Conservation (phyloP, 2,113 vertebrate species). For the Penelope pileata region DNA sequence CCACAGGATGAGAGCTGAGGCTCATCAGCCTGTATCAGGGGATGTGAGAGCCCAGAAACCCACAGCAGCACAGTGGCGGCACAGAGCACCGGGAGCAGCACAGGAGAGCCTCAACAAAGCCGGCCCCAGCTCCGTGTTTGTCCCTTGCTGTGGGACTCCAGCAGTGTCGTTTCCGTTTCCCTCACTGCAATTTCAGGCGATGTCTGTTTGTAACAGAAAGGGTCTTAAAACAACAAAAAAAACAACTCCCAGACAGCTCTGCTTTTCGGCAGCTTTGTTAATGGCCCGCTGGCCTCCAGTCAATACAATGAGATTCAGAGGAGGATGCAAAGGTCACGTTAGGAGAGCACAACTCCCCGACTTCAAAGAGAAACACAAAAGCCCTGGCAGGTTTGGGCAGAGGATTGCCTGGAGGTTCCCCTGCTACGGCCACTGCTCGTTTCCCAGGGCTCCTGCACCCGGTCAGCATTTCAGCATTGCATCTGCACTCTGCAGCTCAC, state of each 20-base stretch:
- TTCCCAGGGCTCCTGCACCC: neutral
- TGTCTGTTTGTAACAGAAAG: neutral
- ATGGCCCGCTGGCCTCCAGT: neutral
- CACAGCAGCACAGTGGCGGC: neutral
- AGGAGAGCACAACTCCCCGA: neutral
- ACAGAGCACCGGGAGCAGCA: neutral
- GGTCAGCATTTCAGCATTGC: neutral
- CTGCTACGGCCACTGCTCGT: neutral
- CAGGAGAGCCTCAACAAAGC: neutral
- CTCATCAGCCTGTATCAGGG: neutral
- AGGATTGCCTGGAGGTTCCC: neutral
- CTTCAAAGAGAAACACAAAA: constrained; percentile 53
- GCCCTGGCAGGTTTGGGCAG: neutral
- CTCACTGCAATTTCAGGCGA: neutral
- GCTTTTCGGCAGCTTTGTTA: constrained; percentile 37
- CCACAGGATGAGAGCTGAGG: neutral
- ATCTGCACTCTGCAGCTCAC: neutral
- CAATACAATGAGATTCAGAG: constrained; percentile 16
- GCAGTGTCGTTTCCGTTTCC: neutral
- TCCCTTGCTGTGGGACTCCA: neutral
- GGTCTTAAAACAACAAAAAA: constrained; percentile 25
- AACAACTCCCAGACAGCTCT: neutral
- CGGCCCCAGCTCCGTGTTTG: neutral
- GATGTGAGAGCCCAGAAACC: neutral
- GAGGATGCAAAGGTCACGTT: constrained; percentile 46